Conservation (phyloP, 2,888 invertebrate species). For the Ceraclea dissimilis region DNA sequence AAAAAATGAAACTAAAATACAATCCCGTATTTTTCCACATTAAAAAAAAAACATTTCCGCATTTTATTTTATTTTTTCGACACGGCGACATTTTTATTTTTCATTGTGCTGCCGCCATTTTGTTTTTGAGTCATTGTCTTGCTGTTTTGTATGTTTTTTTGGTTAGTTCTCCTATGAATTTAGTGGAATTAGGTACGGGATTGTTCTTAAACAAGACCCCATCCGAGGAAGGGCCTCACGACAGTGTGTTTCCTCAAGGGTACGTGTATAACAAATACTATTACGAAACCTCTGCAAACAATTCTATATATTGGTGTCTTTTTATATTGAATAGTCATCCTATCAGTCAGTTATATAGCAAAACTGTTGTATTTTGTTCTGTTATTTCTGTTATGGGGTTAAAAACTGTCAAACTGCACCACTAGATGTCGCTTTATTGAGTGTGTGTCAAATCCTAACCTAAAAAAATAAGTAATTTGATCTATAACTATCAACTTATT, state of each 20-base stretch:
- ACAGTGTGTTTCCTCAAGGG: constrained; percentile 56
- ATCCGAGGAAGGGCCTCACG: constrained; percentile 77
- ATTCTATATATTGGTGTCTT: background rate
- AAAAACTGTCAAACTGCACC: no score
- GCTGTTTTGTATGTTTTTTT: background rate
- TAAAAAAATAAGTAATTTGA: no score
- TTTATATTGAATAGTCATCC: background rate
- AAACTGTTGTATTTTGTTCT: background rate
- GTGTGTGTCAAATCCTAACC: no score
- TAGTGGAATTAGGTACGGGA: constrained; percentile 94
- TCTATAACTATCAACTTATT: no score
- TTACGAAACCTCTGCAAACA: background rate
- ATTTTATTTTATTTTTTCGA: no score
- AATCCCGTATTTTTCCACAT: constrained; percentile 7
- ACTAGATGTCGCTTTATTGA: no score
- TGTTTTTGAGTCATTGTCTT: background rate
- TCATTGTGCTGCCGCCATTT: no score
- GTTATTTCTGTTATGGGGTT: no score
- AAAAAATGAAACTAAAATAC: background rate
- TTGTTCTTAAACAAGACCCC: constrained; percentile 88
- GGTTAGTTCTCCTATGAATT: constrained; percentile 80
- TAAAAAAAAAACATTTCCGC: background rate
- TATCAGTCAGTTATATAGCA: background rate
- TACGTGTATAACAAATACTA: constrained; percentile 42
- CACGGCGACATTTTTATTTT: no score